phyloP scores from a whole-genome alignment of 2,113 vertebrate genomes.

The Dicrurus megarhynchus region DNA sequence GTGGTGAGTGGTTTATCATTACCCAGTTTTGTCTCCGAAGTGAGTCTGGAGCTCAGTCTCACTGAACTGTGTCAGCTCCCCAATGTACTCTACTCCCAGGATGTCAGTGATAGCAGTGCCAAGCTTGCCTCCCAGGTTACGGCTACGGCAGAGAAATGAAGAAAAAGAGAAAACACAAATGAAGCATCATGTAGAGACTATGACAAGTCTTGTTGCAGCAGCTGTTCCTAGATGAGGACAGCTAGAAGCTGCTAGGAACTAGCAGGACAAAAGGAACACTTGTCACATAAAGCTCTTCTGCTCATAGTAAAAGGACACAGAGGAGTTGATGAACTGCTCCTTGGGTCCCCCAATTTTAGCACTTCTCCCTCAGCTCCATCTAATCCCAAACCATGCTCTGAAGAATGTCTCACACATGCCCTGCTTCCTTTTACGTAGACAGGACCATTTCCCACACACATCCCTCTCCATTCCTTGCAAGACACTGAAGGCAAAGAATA shows the following conservation, averaged over 20 bases:
- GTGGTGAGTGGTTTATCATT: slow-evolving; percentile 14
- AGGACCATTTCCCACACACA: not conserved
- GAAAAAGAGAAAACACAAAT: not conserved
- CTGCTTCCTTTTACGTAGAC: not conserved
- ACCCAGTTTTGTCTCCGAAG: slow-evolving; percentile 97
- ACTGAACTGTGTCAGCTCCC: slow-evolving; percentile 84
- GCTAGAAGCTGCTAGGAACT: not conserved
- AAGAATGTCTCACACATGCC: not conserved
- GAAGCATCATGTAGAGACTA: not conserved
- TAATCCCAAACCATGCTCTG: not conserved
- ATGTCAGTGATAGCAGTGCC: slow-evolving; percentile 83
- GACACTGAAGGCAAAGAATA: not conserved
- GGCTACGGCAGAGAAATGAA: slow-evolving; percentile 64
- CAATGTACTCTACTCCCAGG: slow-evolving; percentile 87
- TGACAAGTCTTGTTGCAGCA: not conserved
- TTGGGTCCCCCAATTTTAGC: not conserved
- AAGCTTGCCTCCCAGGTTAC: slow-evolving; percentile 92
- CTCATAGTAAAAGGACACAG: not conserved
- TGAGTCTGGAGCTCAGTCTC: slow-evolving; percentile 81
- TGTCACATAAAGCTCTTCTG: not conserved
- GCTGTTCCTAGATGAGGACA: not conserved
- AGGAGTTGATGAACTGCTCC: not conserved
- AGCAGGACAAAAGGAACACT: not conserved
- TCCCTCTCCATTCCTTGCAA: not conserved
- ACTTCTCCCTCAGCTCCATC: not conserved